phyloP scores from a whole-genome alignment of 2,113 vertebrate genomes.

The Leuciscus idus region DNA sequence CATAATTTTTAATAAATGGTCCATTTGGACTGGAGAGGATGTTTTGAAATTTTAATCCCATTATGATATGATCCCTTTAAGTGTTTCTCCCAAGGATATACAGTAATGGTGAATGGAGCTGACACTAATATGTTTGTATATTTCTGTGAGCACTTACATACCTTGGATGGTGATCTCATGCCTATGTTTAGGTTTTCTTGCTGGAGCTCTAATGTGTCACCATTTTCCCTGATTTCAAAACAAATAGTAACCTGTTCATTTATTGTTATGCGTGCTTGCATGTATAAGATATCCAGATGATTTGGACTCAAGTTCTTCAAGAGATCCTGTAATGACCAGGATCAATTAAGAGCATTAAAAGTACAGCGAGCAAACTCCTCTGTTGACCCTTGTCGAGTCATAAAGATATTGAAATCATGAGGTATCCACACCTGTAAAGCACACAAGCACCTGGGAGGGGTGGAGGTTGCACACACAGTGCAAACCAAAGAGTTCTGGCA shows the following conservation, averaged over 20 bases:
- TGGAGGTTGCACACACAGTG: constrained; percentile 28
- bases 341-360: constrained; percentile 23
- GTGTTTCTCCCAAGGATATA: background rate
- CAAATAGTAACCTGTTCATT: background rate
- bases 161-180: constrained; percentile 67
- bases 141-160: constrained; percentile 45
- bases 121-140: background rate
- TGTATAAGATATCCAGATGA: background rate
- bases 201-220: constrained; percentile 51
- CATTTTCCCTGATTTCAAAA: constrained; percentile 42
- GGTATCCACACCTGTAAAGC: constrained; percentile 61
- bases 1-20: background rate
- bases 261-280: background rate
- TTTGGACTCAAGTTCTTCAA: background rate
- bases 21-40: background rate
- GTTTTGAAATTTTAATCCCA: background rate
- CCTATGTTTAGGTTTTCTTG: constrained; percentile 58
- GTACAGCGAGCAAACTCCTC: constrained; percentile 57
- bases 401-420: constrained; percentile 54
- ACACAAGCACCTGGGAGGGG: constrained; percentile 44
- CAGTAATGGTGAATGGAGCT: background rate
- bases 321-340: background rate
- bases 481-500: constrained; percentile 10
- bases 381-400: constrained; percentile 75
- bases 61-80: constrained; percentile 15